These are phyloP conservation scores for Gortyna flavago DNA, from an alignment of 2,888 invertebrate genomes.

Conservation along the genomic window DNA sequence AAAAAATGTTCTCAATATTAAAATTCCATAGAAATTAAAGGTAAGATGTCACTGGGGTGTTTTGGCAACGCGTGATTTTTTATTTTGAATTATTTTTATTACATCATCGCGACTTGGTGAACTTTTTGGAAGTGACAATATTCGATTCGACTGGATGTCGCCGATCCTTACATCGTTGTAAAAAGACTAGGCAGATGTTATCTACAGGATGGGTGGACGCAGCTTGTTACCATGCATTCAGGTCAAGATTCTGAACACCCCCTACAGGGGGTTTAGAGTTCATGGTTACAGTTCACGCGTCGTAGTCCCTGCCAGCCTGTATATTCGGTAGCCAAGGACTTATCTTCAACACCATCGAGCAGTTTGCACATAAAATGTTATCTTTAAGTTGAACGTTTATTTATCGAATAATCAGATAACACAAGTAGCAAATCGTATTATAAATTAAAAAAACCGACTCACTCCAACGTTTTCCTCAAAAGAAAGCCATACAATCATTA, in stretches of 20 bases:
- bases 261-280: too few species aligned
- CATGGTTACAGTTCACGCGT: too few species aligned
- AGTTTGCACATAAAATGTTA: not conserved
- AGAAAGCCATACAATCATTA: not conserved
- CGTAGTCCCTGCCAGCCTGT: too few species aligned
- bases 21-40: conserved; percentile 17
- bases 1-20: conserved; percentile 11
- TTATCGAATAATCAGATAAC: not conserved
- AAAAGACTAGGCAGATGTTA: not conserved
- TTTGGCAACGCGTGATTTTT: not conserved
- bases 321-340: not conserved
- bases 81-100: not conserved
- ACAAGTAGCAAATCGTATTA: not conserved
- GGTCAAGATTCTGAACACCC: too few species aligned
- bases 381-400: not conserved
- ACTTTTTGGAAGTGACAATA: too few species aligned
- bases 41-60: conserved; percentile 4
- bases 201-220: not conserved
- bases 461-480: not conserved
- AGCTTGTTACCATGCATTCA: too few species aligned
- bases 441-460: not conserved
- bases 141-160: too few species aligned
- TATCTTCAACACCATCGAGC: not conserved
- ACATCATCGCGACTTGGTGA: not conserved
- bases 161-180: too few species aligned